Conservation (phyloP, 2,113 vertebrate genomes). For the Heliornis fulica region DNA sequence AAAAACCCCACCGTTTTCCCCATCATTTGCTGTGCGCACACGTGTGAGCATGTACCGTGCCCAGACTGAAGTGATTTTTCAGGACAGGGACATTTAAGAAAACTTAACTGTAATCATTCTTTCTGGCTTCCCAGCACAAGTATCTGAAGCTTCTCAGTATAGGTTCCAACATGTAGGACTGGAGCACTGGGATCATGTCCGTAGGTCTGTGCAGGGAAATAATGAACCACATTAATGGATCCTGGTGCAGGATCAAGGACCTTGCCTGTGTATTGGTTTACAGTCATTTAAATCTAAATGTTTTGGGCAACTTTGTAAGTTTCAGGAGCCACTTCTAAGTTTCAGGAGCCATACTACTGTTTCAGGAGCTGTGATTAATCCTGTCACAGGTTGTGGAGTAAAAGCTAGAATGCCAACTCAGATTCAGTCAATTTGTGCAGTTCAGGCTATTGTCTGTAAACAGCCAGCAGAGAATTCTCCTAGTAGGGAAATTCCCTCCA, state of each 20-base stretch:
- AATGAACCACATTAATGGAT: neutral
- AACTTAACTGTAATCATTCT: neutral
- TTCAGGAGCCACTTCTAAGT: too few relatives aligned
- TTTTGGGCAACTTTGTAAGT: neutral
- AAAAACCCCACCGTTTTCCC: rapidly evolving
- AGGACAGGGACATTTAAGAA: neutral
- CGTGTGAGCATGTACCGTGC: neutral
- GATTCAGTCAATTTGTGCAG: neutral
- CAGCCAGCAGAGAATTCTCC: neutral
- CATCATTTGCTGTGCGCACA: neutral
- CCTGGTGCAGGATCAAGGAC: neutral
- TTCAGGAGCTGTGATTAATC: slow-evolving; percentile 22
- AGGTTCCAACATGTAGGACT: neutral
- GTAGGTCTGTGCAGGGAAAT: neutral
- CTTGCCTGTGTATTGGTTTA: neutral
- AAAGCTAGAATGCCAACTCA: slow-evolving; percentile 20
- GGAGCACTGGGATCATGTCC: neutral
- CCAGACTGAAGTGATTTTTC: neutral
- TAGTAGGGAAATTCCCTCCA: neutral
- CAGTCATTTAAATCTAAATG: neutral
- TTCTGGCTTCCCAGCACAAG: neutral
- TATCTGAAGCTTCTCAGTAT: neutral
- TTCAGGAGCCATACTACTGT: neutral
- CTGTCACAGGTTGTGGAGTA: neutral
- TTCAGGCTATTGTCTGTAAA: neutral